Percentiles rank a stretch among this genome's conserved stretches.
Conservation (phyloP, 2,888 invertebrate species). For the Rhagonycha lutea region DNA sequence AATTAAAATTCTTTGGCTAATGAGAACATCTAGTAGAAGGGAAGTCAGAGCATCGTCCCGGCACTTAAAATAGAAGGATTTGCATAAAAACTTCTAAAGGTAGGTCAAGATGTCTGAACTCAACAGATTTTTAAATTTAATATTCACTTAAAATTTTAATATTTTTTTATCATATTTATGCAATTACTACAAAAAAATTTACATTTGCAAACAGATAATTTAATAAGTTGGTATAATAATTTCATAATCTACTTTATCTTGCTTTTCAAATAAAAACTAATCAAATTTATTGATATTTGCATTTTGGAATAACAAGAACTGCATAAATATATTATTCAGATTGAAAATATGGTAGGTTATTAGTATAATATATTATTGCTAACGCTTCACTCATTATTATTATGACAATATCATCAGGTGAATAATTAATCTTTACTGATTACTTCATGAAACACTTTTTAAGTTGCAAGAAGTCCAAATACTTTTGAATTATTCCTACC, state of each 20-base stretch:
- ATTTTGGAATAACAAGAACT: too few relatives aligned
- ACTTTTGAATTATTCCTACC: too few relatives aligned
- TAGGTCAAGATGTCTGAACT: constrained; percentile 37
- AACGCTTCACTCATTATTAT: too few relatives aligned
- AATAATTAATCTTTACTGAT: too few relatives aligned
- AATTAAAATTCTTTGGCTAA: constrained; percentile 40
- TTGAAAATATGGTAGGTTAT: too few relatives aligned
- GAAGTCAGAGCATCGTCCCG: constrained; percentile 28
- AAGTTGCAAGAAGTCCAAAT: too few relatives aligned
- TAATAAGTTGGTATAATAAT: not conserved
- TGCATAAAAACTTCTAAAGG: constrained; percentile 39
- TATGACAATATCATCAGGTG: not conserved
- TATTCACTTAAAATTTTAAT: constrained; percentile 3
- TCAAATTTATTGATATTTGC: not conserved
- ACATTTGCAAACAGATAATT: not conserved
- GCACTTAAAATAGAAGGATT: constrained; percentile 34
- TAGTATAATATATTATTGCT: too few relatives aligned
- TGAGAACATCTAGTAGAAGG: constrained; percentile 35
- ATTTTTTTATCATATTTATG: not conserved
- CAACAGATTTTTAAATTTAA: constrained; percentile 5
- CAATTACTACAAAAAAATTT: not conserved
- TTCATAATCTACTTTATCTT: not conserved
- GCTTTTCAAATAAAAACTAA: not conserved
- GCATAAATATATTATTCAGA: too few relatives aligned
- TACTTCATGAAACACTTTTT: too few relatives aligned